Conservation (phyloP, 2,113 vertebrate genomes). For the Rousettus leschenaultii region DNA sequence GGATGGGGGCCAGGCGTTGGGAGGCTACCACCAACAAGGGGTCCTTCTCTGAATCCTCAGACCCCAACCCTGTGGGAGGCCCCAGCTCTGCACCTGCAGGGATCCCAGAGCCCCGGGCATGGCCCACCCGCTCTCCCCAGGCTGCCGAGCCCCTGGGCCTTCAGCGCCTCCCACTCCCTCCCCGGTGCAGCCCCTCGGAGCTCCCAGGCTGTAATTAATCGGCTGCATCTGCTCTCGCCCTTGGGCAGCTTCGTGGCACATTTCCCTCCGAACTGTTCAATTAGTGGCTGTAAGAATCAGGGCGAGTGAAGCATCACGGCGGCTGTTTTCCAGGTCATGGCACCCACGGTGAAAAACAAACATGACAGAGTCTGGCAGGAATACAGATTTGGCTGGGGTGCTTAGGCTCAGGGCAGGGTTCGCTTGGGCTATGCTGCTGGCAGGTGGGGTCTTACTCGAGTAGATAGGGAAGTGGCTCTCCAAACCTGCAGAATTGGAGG, state of each 20-base stretch:
- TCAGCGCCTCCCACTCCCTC: conserved; percentile 43
- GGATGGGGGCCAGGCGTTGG: neutral
- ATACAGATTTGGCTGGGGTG: neutral
- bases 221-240: conserved; percentile 90
- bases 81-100: neutral
- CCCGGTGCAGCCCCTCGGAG: conserved; percentile 56
- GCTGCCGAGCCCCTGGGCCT: neutral
- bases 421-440: neutral
- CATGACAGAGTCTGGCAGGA: conserved; percentile 43
- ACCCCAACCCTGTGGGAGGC: neutral
- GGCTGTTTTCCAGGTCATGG: conserved; percentile 84
- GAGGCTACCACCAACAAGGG: neutral
- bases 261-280: conserved; percentile 93
- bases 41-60: neutral
- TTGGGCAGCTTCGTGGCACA: conserved; percentile 89
- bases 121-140: neutral
- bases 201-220: conserved; percentile 90
- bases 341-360: conserved; percentile 69
- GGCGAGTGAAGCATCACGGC: conserved; percentile 78
- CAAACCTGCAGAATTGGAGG: neutral
- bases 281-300: conserved; percentile 92
- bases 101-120: neutral
- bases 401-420: fast-evolving
- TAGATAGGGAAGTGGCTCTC: neutral
- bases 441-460: neutral